Percentiles rank a stretch among this genome's conserved stretches.
Conservation (phyloP, 2,797 vertebrate species). For the Coranthus polyacanthus region DNA sequence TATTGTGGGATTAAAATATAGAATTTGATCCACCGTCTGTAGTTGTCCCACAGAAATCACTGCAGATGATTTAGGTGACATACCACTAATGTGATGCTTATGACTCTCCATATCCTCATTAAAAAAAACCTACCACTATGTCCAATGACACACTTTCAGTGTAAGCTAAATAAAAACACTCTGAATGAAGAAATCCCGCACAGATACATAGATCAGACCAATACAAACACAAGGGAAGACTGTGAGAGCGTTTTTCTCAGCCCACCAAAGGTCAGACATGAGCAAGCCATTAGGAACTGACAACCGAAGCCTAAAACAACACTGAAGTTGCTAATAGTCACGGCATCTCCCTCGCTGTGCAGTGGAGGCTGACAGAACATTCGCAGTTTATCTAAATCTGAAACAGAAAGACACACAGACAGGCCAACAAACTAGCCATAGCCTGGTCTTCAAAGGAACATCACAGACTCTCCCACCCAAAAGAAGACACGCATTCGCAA, state of each 20-base stretch:
- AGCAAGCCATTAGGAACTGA: conserved; percentile 26
- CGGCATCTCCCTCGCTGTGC: conserved; percentile 6
- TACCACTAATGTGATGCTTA: conserved; percentile 18
- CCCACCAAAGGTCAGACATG: conserved; percentile 37
- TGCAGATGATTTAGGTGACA: no score
- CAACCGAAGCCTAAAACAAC: conserved; percentile 45
- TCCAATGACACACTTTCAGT: neutral
- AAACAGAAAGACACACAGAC: conserved; percentile 21
- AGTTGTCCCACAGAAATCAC: no score
- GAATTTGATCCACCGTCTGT: conserved; percentile 28
- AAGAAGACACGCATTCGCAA: conserved; percentile 31
- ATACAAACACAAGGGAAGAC: conserved; percentile 10
- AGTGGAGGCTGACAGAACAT: conserved; percentile 6
- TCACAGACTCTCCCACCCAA: conserved; percentile 43
- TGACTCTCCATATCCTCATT: no score
- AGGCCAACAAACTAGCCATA: conserved; percentile 20
- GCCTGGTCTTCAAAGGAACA: conserved; percentile 34
- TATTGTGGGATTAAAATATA: conserved; percentile 10
- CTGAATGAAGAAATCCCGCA: conserved; percentile 9
- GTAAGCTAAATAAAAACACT: neutral
- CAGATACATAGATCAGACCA: conserved; percentile 20
- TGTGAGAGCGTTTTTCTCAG: conserved; percentile 44
- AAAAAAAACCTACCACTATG: no score
- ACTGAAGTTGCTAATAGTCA: conserved; percentile 32
- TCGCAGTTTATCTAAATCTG: conserved; percentile 13